These are phyloP conservation scores for Neodon shergylaensis DNA, from an alignment of 2,113 vertebrate genomes.

Conservation along the genomic window DNA sequence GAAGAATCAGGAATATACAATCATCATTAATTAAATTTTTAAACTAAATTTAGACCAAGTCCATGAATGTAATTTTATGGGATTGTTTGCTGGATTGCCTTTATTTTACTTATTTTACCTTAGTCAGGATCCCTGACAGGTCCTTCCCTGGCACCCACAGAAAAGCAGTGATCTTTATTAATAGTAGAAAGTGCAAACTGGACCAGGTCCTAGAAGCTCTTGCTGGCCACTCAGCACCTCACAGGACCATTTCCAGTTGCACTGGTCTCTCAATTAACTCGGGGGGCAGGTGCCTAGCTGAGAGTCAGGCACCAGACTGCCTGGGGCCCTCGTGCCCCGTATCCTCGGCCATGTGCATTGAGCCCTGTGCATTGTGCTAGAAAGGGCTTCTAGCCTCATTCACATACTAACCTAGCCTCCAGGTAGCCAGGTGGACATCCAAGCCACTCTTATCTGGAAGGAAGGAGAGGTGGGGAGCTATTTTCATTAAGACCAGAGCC, in stretches of 20 bases:
- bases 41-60: background rate
- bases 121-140: background rate
- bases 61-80: conserved; percentile 4
- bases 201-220: background rate
- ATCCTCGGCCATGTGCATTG: background rate
- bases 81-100: background rate
- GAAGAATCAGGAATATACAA: background rate
- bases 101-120: background rate
- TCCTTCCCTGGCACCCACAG: background rate
- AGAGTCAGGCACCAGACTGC: background rate
- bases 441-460: background rate
- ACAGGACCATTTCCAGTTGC: background rate
- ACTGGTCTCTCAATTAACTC: background rate
- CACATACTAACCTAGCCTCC: background rate
- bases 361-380: background rate
- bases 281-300: background rate
- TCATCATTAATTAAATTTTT: background rate
- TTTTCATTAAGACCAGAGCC: background rate
- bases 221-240: background rate
- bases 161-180: background rate
- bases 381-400: background rate
- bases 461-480: background rate
- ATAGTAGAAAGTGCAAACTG: background rate
- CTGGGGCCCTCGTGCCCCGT: background rate
- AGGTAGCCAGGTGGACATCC: background rate